Conservation (phyloP, 2,888 invertebrate species). For the Cybosia mesomella region DNA sequence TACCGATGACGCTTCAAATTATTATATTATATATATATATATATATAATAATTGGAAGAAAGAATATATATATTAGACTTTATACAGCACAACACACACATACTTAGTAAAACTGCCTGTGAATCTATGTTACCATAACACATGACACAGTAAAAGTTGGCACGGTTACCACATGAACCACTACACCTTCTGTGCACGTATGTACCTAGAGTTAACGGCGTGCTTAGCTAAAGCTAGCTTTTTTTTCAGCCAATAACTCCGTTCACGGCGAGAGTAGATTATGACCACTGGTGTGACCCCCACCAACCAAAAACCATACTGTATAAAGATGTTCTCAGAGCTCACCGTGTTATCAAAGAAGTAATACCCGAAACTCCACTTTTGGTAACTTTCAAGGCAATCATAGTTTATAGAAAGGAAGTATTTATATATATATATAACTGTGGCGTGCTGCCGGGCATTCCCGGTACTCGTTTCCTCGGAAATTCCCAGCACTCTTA, state of each 20-base stretch:
- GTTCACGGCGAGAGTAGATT: constrained; percentile 42
- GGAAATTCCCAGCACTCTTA: no score
- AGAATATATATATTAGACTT: no score
- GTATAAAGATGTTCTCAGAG: constrained; percentile 87
- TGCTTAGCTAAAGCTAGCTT: neutral
- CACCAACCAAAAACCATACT: constrained; percentile 70
- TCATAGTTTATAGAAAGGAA: neutral
- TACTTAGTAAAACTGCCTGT: neutral
- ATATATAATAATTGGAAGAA: no score
- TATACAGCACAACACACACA: neutral
- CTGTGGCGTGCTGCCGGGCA: neutral
- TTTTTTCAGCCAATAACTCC: constrained; percentile 58
- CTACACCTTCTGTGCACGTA: no score
- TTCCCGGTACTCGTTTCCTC: no score
- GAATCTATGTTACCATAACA: neutral
- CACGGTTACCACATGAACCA: no score
- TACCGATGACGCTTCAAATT: no score
- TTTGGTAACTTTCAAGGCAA: constrained; percentile 43
- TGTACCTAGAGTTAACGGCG: neutral
- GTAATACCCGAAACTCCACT: constrained; percentile 75
- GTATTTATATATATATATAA: neutral
- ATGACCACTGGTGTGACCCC: constrained; percentile 63
- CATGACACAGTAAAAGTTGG: neutral
- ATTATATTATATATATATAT: no score
- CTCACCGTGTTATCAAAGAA: constrained; percentile 86